Evolutionary conservation across 2,888 invertebrate genomes (phyloP), one percentile per base, ranked within the genome.

Genomic region (Autographa pulchrina): DNA sequence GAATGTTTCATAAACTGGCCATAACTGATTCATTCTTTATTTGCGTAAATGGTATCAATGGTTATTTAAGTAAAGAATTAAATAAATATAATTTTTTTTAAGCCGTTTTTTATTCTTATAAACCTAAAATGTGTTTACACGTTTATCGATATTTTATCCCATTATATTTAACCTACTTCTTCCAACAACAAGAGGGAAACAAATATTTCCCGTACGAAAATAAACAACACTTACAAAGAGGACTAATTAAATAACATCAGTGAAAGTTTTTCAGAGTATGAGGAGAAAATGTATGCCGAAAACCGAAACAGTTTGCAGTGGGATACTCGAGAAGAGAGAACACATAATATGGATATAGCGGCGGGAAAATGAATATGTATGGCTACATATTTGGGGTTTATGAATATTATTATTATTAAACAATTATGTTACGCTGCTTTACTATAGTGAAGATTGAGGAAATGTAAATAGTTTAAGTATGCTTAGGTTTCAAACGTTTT

Each of bases 161-260:
- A 11, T n/a, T 11, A 2, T 11, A 38, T 38, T 38, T 11, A 38
- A 38, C 38, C 38, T 38, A 38, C 48, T 48, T n/a, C n/a, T n/a
- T 6, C n/a, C 48, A 48, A 48, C 16, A 43, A 43, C 48, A n/a
- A 16, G 48, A n/a, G 48, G n/a, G 7, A 48, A 48, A 48, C 48
- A 48, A 48, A n/a, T n/a, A 48, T 48, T 38, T 38, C 48, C 48
- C 48, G 16, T n/a, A 48, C 48, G 48, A 48, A 48, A 48, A 48
- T 48, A 48, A 48, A 48, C 48, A 48, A 48, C 48, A 48, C 48
- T 48, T 48, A n/a, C 48, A 48, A 48, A 48, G 48, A n/a, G 48
- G 48, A 48, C n/a, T 48, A 48, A 48, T 48, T 48, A 48, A 48
- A 48, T 48, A 48, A 48, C 48, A 48, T 48, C 48, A 48, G 48